Percentiles rank a stretch among this genome's conserved stretches.
Conservation (phyloP, 1,140 invertebrate species). For the Papilio polyxenes region DNA sequence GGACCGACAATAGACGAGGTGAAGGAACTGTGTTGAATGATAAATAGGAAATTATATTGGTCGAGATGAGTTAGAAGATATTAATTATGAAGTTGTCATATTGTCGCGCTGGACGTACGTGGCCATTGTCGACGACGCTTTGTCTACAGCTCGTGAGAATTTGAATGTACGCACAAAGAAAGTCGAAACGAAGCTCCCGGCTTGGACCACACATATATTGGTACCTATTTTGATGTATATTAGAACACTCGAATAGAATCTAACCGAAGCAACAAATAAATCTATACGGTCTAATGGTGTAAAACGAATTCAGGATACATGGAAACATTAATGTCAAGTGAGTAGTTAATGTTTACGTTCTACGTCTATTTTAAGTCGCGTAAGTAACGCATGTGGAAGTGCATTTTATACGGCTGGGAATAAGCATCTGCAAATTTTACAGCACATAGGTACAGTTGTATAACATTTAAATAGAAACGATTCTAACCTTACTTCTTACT, state of each 20-base stretch:
- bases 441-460: neutral
- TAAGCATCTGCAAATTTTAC: slow-evolving; percentile 22
- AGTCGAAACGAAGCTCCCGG: slow-evolving; percentile 59
- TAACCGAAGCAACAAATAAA: slow-evolving; percentile 4
- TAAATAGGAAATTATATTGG: slow-evolving; percentile 79
- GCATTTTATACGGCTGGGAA: slow-evolving; percentile 6
- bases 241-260: slow-evolving; percentile 21
- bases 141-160: slow-evolving; percentile 72
- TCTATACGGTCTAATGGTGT: slow-evolving; percentile 24
- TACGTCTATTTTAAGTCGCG: slow-evolving; percentile 32
- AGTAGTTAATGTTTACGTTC: slow-evolving; percentile 34
- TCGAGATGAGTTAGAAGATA: slow-evolving; percentile 75
- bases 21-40: slow-evolving; percentile 70
- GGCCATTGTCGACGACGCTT: slow-evolving; percentile 64
- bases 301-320: slow-evolving; percentile 38
- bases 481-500: too few relatives aligned
- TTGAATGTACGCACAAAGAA: slow-evolving; percentile 58
- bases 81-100: slow-evolving; percentile 79
- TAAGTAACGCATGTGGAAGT: slow-evolving; percentile 29
- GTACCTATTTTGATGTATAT: slow-evolving; percentile 21
- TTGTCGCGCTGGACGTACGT: slow-evolving; percentile 63
- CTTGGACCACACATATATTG: slow-evolving; percentile 64
- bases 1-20: slow-evolving; percentile 72
- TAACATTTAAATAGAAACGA: neutral
- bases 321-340: slow-evolving; percentile 39